Conservation (phyloP, 92 coral and sea anemone species). For the Parazoanthus darwini region DNA sequence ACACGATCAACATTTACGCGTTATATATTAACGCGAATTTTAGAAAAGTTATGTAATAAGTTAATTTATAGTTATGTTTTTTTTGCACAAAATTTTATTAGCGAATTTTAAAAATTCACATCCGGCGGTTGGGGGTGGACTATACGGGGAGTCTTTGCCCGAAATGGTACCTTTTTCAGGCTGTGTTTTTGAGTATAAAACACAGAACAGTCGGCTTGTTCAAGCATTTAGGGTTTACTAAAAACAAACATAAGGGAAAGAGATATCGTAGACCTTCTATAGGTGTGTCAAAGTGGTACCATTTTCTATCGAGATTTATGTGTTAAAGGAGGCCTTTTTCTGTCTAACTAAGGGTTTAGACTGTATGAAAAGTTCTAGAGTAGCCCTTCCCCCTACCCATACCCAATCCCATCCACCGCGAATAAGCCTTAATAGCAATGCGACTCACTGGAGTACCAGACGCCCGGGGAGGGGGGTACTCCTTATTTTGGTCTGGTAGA, state of each 20-base stretch:
- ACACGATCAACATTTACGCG: constrained; percentile 24
- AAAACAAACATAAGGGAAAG: not conserved
- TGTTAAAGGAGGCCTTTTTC: not conserved
- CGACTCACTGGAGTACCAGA: no score
- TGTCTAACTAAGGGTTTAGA: constrained; percentile 5
- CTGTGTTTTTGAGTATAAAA: constrained; percentile 1
- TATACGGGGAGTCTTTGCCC: constrained; percentile 31
- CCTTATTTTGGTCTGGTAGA: no score
- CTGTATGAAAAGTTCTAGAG: not conserved
- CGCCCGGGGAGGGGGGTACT: no score
- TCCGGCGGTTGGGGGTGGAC: not conserved
- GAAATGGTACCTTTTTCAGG: constrained; percentile 31
- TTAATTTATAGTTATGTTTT: constrained; percentile 4
- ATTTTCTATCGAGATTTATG: constrained; percentile 11
- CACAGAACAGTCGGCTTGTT: constrained; percentile 4
- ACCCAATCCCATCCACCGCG: constrained; percentile 9
- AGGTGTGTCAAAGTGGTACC: constrained; percentile 25
- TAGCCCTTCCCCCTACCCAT: not conserved
- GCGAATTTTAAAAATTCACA: constrained; percentile 1
- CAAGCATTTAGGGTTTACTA: constrained; percentile 16
- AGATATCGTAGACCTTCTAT: constrained; percentile 18
- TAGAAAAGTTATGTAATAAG: constrained; percentile 3
- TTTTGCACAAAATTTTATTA: not conserved
- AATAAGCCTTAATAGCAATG: constrained; percentile 24
- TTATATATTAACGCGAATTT: constrained; percentile 7